These are phyloP conservation scores for Carduelis carduelis DNA, from an alignment of 2,797 vertebrate genomes.

Conservation along the genomic window DNA sequence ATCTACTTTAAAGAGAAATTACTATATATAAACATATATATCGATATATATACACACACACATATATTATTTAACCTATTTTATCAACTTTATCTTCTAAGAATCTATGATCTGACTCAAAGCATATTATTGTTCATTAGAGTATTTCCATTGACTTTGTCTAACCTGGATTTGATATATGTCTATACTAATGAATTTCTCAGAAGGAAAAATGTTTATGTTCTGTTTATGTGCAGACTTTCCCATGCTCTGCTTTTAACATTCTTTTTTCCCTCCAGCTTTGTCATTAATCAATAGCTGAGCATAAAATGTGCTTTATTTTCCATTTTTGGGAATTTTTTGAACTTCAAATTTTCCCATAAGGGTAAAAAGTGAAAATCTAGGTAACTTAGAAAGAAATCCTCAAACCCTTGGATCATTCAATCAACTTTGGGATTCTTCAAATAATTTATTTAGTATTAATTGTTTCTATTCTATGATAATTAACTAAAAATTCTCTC, in stretches of 20 bases:
- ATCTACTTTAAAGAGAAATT: background rate
- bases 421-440: background rate
- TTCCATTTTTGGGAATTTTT: background rate
- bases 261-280: background rate
- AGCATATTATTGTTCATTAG: background rate
- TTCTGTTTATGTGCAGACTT: background rate
- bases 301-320: background rate
- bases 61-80: background rate
- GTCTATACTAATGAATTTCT: background rate
- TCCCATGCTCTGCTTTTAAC: background rate
- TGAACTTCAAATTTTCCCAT: background rate
- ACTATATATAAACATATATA: background rate
- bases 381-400: background rate
- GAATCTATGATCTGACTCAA: background rate
- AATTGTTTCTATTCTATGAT: background rate
- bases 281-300: background rate
- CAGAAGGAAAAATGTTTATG: background rate
- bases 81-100: background rate
- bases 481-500: background rate
- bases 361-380: background rate
- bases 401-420: background rate
- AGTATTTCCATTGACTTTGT: background rate
- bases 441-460: background rate
- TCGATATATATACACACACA: rapidly evolving
- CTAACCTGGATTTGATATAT: background rate